Evolutionary conservation across 2,113 vertebrate genomes (phyloP).

Genomic region (Pangasianodon gigas): DNA sequence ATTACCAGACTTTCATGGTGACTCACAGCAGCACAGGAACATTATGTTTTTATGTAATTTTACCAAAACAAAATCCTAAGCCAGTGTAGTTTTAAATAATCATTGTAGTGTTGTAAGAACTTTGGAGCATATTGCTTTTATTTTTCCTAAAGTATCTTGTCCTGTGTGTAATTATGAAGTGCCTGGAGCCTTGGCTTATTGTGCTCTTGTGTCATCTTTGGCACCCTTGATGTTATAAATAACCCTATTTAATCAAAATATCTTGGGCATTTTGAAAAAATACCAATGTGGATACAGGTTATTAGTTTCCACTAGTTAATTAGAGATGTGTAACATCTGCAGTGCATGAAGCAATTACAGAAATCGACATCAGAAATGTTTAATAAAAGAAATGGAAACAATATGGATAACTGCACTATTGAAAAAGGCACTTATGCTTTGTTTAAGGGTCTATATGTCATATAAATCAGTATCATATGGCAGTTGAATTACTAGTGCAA

Average conservation of each 20-base stretch:
- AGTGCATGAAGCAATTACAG: background rate
- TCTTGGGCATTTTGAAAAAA: background rate
- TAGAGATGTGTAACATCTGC: background rate
- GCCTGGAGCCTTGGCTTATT: background rate
- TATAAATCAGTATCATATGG: background rate
- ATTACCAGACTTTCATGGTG: background rate
- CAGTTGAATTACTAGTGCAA: constrained; percentile 1
- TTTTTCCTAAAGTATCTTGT: background rate
- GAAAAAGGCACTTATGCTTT: background rate
- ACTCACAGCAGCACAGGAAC: background rate
- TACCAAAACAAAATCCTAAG: background rate
- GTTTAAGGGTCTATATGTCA: background rate
- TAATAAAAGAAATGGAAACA: background rate
- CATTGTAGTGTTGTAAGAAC: background rate
- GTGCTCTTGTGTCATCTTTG: constrained; percentile 3
- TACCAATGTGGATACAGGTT: background rate
- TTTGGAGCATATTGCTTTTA: background rate
- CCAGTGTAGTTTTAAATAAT: background rate
- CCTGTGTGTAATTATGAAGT: background rate
- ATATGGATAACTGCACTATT: background rate
- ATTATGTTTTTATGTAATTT: background rate
- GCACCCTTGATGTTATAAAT: background rate
- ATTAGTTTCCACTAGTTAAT: background rate
- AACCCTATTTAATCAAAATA: background rate
- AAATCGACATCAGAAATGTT: background rate